Base-by-base conservation (phyloP, 2,113 vertebrate species). In the Gobio gobio region DNA sequence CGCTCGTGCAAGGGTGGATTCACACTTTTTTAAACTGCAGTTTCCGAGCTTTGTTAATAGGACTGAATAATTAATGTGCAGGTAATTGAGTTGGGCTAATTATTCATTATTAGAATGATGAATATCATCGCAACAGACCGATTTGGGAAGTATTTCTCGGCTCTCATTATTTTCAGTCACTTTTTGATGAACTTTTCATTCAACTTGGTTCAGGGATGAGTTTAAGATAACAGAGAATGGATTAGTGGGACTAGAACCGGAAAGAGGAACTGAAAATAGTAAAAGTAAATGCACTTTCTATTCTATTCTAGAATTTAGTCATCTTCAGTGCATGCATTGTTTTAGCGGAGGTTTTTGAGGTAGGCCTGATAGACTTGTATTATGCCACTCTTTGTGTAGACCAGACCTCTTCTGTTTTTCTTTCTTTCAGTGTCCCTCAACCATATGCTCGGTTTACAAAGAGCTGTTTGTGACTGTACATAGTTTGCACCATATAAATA, bases 61-160 rank as follows among this genome's bases (percentile, higher is more conserved):
- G 82, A 49, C 29, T 83, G 73, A 45, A 83, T 86, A 72, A 83
- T 86, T 36, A 76, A 83, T 86, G 14, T 78, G 36, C 47, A 72
- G 80, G 59, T 86, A 86, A 87, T 76, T 66, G 68, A 81, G 74
- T 64, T 88, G 58, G 20, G 22, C 43, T 83, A 80, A 88, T 86
- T 79, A 76, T 83, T 88, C 26, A 54, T 72, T 85, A 72, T 59
- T 29, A 54, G 78, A 85, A 85, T 78, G 74, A 83, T 85, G 64
- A 83, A 64, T 78, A 78, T 40, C 79, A 56, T 51, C 45, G 5
- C 24, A 78, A 43, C 64, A n/a, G 45, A 61, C 64, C 12, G 61
- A 36, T 74, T 66, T 54, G 72, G 40, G 26, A 72, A 70, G 29
- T 29, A 56, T 59, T 73, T 64, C 80, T 70, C 85, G 14, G 20